Percentiles rank a stretch among this genome's conserved stretches.
Evolutionary conservation across 2,888 invertebrate species (phyloP).

Genomic region (Drosophila mayaguana): DNA sequence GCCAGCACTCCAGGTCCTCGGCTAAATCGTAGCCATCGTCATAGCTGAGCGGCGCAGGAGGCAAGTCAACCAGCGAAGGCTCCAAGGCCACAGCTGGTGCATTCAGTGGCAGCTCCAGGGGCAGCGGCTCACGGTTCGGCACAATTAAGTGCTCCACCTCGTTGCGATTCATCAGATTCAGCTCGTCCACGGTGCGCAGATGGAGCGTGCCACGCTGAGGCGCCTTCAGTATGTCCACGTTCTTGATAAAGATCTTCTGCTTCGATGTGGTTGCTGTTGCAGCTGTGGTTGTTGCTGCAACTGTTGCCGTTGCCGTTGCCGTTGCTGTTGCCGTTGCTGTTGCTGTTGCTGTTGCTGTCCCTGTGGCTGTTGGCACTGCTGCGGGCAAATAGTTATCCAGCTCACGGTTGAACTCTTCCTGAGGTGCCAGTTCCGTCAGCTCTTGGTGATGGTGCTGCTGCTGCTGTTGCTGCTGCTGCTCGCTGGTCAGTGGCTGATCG

Average conservation of each 20-base stretch:
- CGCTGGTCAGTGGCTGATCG: conserved; percentile 4
- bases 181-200: conserved; percentile 84
- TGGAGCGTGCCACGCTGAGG: conserved; percentile 83
- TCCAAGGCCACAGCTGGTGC: conserved; percentile 15
- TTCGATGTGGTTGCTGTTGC: conserved; percentile 44
- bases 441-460: conserved; percentile 6
- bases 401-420: conserved; percentile 27
- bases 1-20: conserved; percentile 77
- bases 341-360: not conserved
- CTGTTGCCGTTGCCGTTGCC: conserved; percentile 4
- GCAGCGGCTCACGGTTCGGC: conserved; percentile 76
- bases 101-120: conserved; percentile 46
- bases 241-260: conserved; percentile 83
- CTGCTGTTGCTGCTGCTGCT: conserved; percentile 8
- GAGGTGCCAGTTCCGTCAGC: conserved; percentile 34
- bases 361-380: not conserved
- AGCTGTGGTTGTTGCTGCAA: conserved; percentile 11
- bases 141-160: conserved; percentile 84
- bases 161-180: conserved; percentile 84
- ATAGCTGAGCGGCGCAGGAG: conserved; percentile 53
- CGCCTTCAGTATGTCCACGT: conserved; percentile 82
- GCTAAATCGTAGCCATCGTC: conserved; percentile 73
- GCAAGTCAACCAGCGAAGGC: conserved; percentile 32
- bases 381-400: conserved; percentile 49
- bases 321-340: conserved; percentile 1